Evolutionary conservation across 2,113 vertebrate species (phyloP), one percentile per base, ranked within the genome.

Genomic region (Lota lota): DNA sequence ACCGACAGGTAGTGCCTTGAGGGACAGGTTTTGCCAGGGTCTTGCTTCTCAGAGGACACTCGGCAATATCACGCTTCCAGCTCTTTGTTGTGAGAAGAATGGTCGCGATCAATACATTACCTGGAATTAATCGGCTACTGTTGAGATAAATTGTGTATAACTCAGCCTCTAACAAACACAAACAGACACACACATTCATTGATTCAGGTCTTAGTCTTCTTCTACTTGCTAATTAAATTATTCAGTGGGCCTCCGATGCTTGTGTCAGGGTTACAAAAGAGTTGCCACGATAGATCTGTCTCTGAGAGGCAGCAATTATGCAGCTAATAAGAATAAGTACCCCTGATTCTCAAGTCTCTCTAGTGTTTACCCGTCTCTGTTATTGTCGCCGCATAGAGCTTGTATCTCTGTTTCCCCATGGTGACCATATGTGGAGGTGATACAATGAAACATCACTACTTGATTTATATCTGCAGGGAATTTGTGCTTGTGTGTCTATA

Each of bases 1-100:
- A 79, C 78, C 79, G 85, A 80, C 82, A 88, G 87, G 80, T 84
- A 33, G 28, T 87, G 82, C 84, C 81, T 80, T 79, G 50, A 71
- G 72, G 81, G 83, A 78, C 65, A 69, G 36, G 40, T 70, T 87
- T 77, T 78, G 82, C 72, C 22, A 62, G 22, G 58, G 70, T 60
- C 64, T 64, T 24, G 21, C 22, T 68, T 71, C 36, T 77, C 47
- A 64, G 73, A 74, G 70, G 70, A 71, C 79, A 75, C 58, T 21
- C 73, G 66, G 69, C 47, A 81, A 77, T 47, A 57, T 65, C 47
- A 69, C 63, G 76, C 65, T 70, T 82, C 66, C 57, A 74, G 24
- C 21, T 61, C 33, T 76, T 84, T 79, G 15, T 61, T 47, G 50
- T 28, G 10, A 67, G 77, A 69, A 65, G 19, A 66, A 64, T 14